Percentiles rank a stretch among this genome's conserved stretches.
Evolutionary conservation across 1,140 invertebrate species (phyloP).

Genomic region (Dysdera silvatica): DNA sequence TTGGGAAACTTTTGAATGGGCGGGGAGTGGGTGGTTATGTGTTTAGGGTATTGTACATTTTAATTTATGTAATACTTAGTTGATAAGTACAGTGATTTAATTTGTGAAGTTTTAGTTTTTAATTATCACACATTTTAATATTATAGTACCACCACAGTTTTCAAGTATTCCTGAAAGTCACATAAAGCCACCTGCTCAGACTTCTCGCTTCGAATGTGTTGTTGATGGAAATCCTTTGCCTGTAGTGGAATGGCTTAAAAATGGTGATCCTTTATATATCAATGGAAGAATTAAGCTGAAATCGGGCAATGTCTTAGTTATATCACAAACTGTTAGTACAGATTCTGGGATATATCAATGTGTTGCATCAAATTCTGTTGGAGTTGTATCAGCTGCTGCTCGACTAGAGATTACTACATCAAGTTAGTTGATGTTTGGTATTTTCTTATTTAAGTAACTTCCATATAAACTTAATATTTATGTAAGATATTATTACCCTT

Average conservation of each 20-base stretch:
- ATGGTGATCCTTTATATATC: conserved; percentile 35
- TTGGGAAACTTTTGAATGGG: too few relatives aligned
- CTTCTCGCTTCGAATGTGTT: conserved; percentile 61
- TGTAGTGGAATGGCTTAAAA: conserved; percentile 58
- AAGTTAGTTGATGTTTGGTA: conserved; percentile 18
- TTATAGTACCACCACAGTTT: conserved; percentile 52
- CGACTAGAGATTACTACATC: conserved; percentile 38
- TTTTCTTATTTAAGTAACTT: too few relatives aligned
- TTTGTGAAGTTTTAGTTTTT: too few relatives aligned
- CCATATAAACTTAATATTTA: too few relatives aligned
- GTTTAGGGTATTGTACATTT: too few relatives aligned
- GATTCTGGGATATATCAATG: conserved; percentile 71
- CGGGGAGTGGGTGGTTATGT: too few relatives aligned
- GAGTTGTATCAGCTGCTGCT: conserved; percentile 54
- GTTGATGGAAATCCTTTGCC: conserved; percentile 57
- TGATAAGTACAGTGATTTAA: too few relatives aligned
- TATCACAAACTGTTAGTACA: conserved; percentile 56
- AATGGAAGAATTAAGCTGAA: conserved; percentile 51
- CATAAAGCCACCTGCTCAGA: conserved; percentile 56
- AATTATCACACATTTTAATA: not conserved
- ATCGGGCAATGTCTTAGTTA: conserved; percentile 49
- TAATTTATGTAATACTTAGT: too few relatives aligned
- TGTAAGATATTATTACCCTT: too few relatives aligned
- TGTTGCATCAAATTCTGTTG: conserved; percentile 58
- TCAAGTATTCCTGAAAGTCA: conserved; percentile 51